Evolutionary conservation across 2,113 vertebrate genomes (phyloP).

Genomic region (Tragulus kanchil): DNA sequence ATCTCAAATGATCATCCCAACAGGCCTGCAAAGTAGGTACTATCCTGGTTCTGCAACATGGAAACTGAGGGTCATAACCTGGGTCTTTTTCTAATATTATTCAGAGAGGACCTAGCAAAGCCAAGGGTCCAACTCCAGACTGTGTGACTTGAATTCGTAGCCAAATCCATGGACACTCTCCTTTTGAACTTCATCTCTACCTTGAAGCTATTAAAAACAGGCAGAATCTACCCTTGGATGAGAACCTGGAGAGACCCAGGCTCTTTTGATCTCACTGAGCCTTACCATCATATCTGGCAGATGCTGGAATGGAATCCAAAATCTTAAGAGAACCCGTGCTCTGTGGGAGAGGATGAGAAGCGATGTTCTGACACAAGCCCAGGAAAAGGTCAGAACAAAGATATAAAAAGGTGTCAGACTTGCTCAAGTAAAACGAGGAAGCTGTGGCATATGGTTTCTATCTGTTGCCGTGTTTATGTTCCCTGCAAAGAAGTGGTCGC

Average conservation of each 20-base stretch:
- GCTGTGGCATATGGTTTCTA: neutral
- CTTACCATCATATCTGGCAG: neutral
- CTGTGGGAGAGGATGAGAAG: slow-evolving; percentile 40
- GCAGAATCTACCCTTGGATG: neutral
- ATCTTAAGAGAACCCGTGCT: neutral
- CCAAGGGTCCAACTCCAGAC: neutral
- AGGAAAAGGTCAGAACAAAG: slow-evolving; percentile 37
- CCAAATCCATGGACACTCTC: neutral
- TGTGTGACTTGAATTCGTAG: neutral
- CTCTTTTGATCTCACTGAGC: neutral
- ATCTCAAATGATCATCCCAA: neutral
- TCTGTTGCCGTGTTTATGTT: neutral
- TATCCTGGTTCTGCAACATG: neutral
- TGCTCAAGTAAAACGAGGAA: neutral
- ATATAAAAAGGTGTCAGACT: slow-evolving; percentile 37
- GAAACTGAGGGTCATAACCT: neutral
- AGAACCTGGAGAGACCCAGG: neutral
- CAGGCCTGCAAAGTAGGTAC: neutral
- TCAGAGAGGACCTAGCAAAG: neutral
- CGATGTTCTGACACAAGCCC: neutral
- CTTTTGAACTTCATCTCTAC: neutral
- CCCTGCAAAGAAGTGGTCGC: neutral
- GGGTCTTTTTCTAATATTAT: neutral
- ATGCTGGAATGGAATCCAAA: neutral
- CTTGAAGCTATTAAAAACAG: neutral